Percentiles rank a stretch among this genome's conserved stretches.
These are phyloP conservation scores for Xenopus borealis DNA, from an alignment of 2,113 vertebrate species.

Conservation along the genomic window DNA sequence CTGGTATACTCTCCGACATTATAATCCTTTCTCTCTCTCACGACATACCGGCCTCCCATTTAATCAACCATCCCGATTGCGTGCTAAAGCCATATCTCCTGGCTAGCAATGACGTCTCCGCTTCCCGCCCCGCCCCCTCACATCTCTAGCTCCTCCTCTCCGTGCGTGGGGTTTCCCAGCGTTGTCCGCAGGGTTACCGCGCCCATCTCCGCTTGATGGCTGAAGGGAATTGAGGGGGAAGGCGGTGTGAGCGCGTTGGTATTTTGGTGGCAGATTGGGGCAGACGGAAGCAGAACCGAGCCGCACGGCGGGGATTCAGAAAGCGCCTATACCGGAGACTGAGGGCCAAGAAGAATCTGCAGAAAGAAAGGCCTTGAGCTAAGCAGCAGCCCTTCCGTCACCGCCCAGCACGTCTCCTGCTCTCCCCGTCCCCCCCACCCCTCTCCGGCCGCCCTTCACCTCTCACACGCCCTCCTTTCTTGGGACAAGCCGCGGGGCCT, in stretches of 20 bases:
- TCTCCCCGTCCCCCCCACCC: conserved; percentile 24
- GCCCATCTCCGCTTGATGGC: conserved; percentile 63
- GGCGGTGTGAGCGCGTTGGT: not conserved
- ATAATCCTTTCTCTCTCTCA: no score
- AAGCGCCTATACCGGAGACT: not conserved
- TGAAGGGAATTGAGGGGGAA: conserved; percentile 64
- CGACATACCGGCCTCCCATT: no score
- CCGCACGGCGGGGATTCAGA: conserved; percentile 1
- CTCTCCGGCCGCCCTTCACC: conserved; percentile 18
- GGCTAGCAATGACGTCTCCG: conserved; percentile 21
- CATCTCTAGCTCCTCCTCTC: conserved; percentile 18
- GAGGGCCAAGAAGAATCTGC: not conserved
- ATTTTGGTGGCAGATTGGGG: not conserved
- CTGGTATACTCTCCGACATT: no score
- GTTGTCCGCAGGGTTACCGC: conserved; percentile 62
- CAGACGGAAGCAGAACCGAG: not conserved
- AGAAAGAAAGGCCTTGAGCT: not conserved
- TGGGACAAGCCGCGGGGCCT: conserved; percentile 23
- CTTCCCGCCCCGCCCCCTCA: not conserved
- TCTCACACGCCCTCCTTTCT: conserved; percentile 20
- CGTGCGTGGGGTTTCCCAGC: conserved; percentile 60
- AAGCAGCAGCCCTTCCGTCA: conserved; percentile 26
- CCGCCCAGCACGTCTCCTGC: conserved; percentile 38
- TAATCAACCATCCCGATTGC: not conserved
- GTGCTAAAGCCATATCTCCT: conserved; percentile 40